Percentiles rank a stretch among this genome's conserved stretches.
phyloP scores from a whole-genome alignment of 2,797 vertebrate species.

The Pipistrellus pygmaeus region DNA sequence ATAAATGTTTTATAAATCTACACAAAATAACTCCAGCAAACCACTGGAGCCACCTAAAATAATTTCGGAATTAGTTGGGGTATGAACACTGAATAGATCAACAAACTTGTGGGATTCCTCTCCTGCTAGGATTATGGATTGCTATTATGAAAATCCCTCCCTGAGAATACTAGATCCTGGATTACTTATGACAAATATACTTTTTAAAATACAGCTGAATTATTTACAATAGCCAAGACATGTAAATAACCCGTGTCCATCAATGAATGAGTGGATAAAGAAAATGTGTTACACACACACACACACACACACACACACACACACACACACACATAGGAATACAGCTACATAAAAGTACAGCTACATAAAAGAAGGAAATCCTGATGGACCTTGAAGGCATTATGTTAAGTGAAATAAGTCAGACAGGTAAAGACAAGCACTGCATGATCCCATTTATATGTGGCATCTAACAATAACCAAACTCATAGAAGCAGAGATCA shows the following conservation, averaged over 20 bases:
- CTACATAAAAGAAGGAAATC: not conserved
- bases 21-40: not conserved
- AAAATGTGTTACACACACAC: not conserved
- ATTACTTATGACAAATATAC: not conserved
- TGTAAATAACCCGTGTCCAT: not conserved
- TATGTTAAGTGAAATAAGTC: not conserved
- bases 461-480: not conserved
- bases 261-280: not conserved
- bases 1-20: not conserved
- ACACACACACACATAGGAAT: not conserved
- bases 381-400: not conserved
- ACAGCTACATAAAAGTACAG: too few relatives aligned
- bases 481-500: not conserved
- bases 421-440: slow-evolving; percentile 8
- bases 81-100: not conserved
- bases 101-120: not conserved
- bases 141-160: not conserved
- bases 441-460: not conserved
- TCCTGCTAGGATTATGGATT: not conserved
- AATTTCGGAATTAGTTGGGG: not conserved
- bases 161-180: not conserved
- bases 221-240: slow-evolving; percentile 3
- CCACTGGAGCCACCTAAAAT: not conserved
- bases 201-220: not conserved
- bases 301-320: not conserved